Percentiles rank a stretch among this genome's conserved stretches.
Evolutionary conservation across 1,140 invertebrate species (phyloP).

Genomic region (Maniola jurtina): DNA sequence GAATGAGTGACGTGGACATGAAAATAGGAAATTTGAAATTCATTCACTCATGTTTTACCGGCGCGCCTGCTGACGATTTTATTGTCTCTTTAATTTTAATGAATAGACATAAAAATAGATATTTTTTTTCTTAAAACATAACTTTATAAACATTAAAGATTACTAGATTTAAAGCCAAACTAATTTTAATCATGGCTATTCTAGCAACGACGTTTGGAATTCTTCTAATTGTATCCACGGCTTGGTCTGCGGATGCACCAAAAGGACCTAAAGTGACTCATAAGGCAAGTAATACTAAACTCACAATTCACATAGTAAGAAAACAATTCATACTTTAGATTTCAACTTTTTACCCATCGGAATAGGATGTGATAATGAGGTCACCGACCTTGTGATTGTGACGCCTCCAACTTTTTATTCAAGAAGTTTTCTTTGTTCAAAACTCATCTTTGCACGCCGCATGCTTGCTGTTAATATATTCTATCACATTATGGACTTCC

Average conservation of each 20-base stretch:
- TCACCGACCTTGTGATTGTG: slow-evolving; percentile 56
- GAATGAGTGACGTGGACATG: slow-evolving; percentile 28
- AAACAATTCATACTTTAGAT: neutral
- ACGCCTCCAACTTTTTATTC: slow-evolving; percentile 51
- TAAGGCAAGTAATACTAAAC: slow-evolving; percentile 42
- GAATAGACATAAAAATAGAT: neutral
- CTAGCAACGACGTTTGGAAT: slow-evolving; percentile 53
- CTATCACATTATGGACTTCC: neutral
- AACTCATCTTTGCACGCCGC: neutral
- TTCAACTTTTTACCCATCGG: neutral
- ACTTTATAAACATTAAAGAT: slow-evolving; percentile 44
- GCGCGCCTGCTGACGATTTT: neutral
- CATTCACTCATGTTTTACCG: neutral
- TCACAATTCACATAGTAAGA: too few species aligned
- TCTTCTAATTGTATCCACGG: slow-evolving; percentile 53
- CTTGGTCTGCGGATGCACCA: slow-evolving; percentile 55
- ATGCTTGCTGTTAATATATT: neutral
- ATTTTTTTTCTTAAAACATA: neutral
- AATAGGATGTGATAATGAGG: slow-evolving; percentile 27
- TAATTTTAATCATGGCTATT: slow-evolving; percentile 64
- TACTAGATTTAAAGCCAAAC: slow-evolving; percentile 59
- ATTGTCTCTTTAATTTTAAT: neutral
- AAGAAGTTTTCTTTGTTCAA: neutral
- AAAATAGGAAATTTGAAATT: slow-evolving; percentile 1
- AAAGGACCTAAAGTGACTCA: slow-evolving; percentile 74